Percentiles rank a stretch among this genome's conserved stretches.
Conservation (phyloP, 1,140 invertebrate genomes). For the Trissolcus basalis region DNA sequence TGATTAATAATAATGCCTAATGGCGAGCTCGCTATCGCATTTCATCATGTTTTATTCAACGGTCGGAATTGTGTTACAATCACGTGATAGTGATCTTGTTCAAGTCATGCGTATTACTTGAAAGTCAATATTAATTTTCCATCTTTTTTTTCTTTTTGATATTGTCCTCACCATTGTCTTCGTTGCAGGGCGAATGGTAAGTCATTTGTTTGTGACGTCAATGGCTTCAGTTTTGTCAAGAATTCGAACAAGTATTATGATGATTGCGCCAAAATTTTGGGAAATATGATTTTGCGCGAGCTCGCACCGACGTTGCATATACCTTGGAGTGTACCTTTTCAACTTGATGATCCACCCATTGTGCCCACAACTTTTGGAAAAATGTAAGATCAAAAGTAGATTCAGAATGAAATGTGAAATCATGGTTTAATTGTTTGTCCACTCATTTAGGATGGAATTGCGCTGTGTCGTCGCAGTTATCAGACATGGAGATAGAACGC, state of each 20-base stretch:
- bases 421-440: neutral
- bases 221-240: conserved; percentile 99
- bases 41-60: conserved; percentile 30
- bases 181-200: conserved; percentile 95
- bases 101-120: conserved; percentile 15
- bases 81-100: conserved; percentile 32
- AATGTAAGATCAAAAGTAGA: conserved; percentile 81
- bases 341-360: conserved; percentile 98
- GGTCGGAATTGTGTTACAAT: conserved; percentile 15
- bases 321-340: conserved; percentile 97
- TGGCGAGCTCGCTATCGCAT: conserved; percentile 12
- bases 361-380: conserved; percentile 99
- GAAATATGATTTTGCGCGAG: conserved; percentile 94
- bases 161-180: neutral
- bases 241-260: conserved; percentile 99
- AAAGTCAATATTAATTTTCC: conserved; percentile 9
- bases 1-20: conserved; percentile 21
- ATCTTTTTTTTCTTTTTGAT: neutral
- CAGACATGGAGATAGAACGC: conserved; percentile 97
- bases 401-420: conserved; percentile 83
- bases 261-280: conserved; percentile 98
- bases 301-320: conserved; percentile 96
- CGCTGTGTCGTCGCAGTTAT: conserved; percentile 99
- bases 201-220: conserved; percentile 99
- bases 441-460: conserved; percentile 91